Conservation (phyloP, 2,888 invertebrate genomes). For the Perizoma flavofasciatum region DNA sequence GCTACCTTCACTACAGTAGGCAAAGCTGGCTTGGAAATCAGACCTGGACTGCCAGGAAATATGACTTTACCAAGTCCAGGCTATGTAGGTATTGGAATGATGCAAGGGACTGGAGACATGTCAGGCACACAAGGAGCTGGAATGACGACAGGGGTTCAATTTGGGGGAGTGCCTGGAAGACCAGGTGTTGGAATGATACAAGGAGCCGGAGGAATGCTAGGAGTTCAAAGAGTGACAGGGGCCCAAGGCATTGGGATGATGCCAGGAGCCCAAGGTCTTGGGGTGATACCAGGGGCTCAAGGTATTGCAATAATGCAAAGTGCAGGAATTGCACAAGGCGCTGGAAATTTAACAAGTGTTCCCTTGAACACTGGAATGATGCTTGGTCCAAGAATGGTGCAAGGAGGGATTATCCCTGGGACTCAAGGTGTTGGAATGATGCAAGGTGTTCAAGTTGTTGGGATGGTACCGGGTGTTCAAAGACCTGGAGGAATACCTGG, state of each 20-base stretch:
- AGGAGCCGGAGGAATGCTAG: not conserved
- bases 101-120: slow-evolving; percentile 6
- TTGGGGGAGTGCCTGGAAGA: not conserved
- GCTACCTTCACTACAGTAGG: slow-evolving; percentile 22
- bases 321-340: not conserved
- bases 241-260: not conserved
- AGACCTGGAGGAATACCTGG: slow-evolving; percentile 2
- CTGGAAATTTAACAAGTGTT: not conserved
- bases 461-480: slow-evolving; percentile 1
- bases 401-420: slow-evolving; percentile 7
- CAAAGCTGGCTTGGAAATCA: slow-evolving; percentile 31
- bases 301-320: slow-evolving; percentile 14
- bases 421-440: not conserved
- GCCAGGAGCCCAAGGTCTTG: not conserved
- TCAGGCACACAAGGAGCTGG: slow-evolving; percentile 1
- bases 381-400: slow-evolving; percentile 3
- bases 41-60: slow-evolving; percentile 17
- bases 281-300: not conserved
- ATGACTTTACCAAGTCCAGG: slow-evolving; percentile 7
- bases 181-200: not conserved
- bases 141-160: slow-evolving; percentile 2
- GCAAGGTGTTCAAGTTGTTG: slow-evolving; percentile 1
- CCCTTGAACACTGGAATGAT: slow-evolving; percentile 2
- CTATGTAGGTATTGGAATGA: slow-evolving; percentile 6
- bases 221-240: slow-evolving; percentile 8